Conservation (phyloP, 1,140 invertebrate genomes). For the Subanguina moxae region DNA sequence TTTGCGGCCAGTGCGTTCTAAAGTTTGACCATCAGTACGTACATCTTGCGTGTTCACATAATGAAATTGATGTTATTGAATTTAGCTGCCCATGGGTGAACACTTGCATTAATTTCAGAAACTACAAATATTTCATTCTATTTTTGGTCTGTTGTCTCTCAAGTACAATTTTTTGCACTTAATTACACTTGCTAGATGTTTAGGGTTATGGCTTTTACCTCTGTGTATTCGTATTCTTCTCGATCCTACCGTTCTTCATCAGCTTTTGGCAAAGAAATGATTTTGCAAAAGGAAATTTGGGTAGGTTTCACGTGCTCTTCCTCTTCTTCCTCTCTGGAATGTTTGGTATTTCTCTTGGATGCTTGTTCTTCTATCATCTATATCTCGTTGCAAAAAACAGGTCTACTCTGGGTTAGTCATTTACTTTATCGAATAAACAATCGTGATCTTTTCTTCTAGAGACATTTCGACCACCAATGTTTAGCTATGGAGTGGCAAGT, state of each 20-base stretch:
- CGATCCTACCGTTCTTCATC: slow-evolving; percentile 45
- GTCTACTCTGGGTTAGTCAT: slow-evolving; percentile 35
- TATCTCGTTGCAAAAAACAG: slow-evolving; percentile 34
- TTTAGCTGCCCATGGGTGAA: slow-evolving; percentile 56
- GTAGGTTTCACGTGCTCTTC: slow-evolving; percentile 32
- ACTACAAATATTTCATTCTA: slow-evolving; percentile 58
- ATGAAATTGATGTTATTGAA: neutral
- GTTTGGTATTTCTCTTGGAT: slow-evolving; percentile 40
- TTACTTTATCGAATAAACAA: neutral
- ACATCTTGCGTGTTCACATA: neutral
- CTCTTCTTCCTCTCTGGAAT: slow-evolving; percentile 41
- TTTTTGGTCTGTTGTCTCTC: slow-evolving; percentile 31
- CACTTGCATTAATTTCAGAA: slow-evolving; percentile 49
- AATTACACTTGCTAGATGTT: neutral
- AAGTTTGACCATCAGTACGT: slow-evolving; percentile 9
- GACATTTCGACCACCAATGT: slow-evolving; percentile 42
- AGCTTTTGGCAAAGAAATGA: slow-evolving; percentile 25
- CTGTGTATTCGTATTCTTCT: slow-evolving; percentile 40
- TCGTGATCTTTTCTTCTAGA: slow-evolving; percentile 26
- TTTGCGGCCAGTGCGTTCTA: slow-evolving; percentile 50
- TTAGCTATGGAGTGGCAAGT: slow-evolving; percentile 28
- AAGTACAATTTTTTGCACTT: neutral
- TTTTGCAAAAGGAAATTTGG: neutral
- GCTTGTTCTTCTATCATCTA: slow-evolving; percentile 43
- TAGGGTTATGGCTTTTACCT: slow-evolving; percentile 45